phyloP scores from a whole-genome alignment of 92 coral and sea anemone species.

The Pocillopora grandis region DNA sequence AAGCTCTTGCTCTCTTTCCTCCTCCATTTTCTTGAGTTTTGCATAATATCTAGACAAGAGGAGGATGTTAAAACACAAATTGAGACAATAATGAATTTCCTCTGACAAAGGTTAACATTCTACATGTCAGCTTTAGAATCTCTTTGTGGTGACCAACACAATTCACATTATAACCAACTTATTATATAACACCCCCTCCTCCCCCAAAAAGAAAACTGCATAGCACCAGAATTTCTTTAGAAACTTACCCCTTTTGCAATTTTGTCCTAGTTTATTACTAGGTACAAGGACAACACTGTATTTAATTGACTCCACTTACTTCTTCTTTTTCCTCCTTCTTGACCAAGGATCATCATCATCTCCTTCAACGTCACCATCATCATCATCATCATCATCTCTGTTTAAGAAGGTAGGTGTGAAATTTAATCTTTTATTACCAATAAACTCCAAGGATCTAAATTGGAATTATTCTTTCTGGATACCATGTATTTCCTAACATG shows the following conservation, averaged over 20 bases:
- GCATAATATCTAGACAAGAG: slow-evolving; percentile 80
- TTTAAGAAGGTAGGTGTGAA: background rate
- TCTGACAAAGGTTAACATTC: too few species aligned
- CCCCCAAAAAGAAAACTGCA: too few species aligned
- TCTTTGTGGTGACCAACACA: too few species aligned
- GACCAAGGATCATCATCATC: slow-evolving; percentile 93
- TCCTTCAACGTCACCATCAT: slow-evolving; percentile 47
- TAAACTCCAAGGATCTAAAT: background rate
- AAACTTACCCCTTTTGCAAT: too few species aligned
- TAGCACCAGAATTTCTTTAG: too few species aligned
- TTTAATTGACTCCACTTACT: slow-evolving; percentile 40
- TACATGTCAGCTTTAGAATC: too few species aligned
- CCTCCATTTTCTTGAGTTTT: slow-evolving; percentile 95
- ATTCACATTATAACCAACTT: background rate
- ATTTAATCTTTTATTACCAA: background rate
- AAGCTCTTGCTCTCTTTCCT: slow-evolving; percentile 95
- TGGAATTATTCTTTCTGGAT: too few species aligned
- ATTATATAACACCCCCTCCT: background rate
- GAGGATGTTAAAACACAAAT: background rate
- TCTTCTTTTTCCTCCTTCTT: slow-evolving; percentile 89
- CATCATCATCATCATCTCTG: slow-evolving; percentile 19
- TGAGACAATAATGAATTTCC: background rate
- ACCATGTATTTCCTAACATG: too few species aligned
- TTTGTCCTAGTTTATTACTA: too few species aligned
- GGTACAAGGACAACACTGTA: too few species aligned